Conservation (phyloP, 1,140 invertebrate genomes). For the Drosophila kurseongensis region DNA sequence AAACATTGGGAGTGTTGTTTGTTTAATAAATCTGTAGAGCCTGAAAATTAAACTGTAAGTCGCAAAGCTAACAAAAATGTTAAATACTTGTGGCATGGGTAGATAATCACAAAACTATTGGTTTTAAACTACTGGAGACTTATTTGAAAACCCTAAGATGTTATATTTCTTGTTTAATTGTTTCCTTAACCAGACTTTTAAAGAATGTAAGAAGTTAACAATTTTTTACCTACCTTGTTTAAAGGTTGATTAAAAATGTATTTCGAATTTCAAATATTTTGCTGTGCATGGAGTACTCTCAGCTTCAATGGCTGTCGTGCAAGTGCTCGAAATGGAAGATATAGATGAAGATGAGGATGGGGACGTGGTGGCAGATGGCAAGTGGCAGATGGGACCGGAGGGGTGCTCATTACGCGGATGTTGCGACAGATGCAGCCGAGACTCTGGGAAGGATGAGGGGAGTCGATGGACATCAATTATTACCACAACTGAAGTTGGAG, state of each 20-base stretch:
- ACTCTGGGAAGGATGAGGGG: constrained; percentile 40
- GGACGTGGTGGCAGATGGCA: constrained; percentile 6
- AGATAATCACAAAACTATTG: too few species aligned
- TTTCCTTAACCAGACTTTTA: too few species aligned
- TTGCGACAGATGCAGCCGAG: constrained; percentile 68
- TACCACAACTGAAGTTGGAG: constrained; percentile 19
- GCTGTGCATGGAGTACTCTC: constrained; percentile 38
- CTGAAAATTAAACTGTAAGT: too few species aligned
- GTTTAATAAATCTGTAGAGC: too few species aligned
- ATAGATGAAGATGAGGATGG: constrained; percentile 16
- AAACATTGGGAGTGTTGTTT: too few species aligned
- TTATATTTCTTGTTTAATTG: too few species aligned
- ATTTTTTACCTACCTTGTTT: too few species aligned
- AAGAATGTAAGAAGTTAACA: too few species aligned
- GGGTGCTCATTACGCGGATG: constrained; percentile 60
- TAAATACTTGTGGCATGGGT: too few species aligned
- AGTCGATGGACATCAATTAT: constrained; percentile 38
- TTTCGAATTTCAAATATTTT: background rate
- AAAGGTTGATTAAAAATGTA: background rate
- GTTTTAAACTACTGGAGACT: too few species aligned
- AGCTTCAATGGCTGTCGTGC: constrained; percentile 33
- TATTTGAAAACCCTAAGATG: too few species aligned
- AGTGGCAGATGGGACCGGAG: constrained; percentile 16
- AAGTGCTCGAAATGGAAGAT: constrained; percentile 48
- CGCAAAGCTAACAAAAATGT: too few species aligned